Percentiles rank a stretch among this genome's conserved stretches.
Conservation (phyloP, 2,113 vertebrate genomes). For the Motacilla tschutschensis region DNA sequence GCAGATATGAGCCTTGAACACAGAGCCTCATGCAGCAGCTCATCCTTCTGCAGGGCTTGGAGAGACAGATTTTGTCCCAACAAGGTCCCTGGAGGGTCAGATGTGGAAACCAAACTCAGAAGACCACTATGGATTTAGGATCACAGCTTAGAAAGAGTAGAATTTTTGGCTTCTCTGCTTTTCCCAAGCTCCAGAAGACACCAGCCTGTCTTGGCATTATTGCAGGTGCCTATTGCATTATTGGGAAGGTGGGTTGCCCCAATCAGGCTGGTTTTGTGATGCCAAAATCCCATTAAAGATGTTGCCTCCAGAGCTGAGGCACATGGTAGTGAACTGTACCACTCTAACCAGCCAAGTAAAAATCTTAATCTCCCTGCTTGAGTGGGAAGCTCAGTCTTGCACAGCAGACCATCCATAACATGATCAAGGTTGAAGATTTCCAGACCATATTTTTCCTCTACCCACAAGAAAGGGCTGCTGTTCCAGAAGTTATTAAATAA, state of each 20-base stretch:
- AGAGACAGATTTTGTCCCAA: neutral
- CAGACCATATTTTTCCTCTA: neutral
- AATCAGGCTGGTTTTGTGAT: neutral
- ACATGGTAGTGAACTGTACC: fast-evolving
- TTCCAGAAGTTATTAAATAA: neutral
- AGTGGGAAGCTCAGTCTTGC: neutral
- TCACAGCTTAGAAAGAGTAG: neutral
- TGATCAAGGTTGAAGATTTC: neutral
- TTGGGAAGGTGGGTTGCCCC: neutral
- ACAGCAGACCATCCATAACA: neutral
- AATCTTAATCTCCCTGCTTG: neutral
- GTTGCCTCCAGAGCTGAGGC: neutral
- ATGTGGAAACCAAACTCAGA: neutral
- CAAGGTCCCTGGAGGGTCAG: neutral
- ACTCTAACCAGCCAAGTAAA: neutral
- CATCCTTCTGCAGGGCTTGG: neutral
- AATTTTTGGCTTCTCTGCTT: neutral
- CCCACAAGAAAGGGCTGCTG: neutral
- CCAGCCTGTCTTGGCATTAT: neutral
- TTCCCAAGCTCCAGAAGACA: neutral
- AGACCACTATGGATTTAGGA: neutral
- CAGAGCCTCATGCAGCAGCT: neutral
- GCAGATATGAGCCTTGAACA: neutral
- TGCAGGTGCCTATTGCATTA: neutral
- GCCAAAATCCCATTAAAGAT: neutral